Evolutionary conservation across 2,797 vertebrate genomes (phyloP).

Genomic region (Euphonia xanthogaster): DNA sequence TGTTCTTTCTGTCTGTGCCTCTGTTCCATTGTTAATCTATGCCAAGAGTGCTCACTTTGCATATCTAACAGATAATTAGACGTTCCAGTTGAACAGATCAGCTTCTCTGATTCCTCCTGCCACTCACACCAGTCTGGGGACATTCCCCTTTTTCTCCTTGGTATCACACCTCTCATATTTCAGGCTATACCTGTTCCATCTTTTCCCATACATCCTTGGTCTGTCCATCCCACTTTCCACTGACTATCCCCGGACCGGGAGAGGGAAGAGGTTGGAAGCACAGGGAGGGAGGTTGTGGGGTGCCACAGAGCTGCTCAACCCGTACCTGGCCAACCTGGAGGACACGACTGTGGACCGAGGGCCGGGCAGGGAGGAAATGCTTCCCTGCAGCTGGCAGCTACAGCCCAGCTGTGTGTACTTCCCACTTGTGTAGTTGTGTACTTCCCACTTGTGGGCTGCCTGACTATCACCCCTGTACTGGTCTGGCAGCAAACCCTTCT

Average conservation of each 20-base stretch:
- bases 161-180: neutral
- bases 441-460: neutral
- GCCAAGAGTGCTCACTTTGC: neutral
- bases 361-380: rapidly evolving
- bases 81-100: neutral
- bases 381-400: neutral
- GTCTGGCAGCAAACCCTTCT: neutral
- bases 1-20: neutral
- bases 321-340: neutral
- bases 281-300: neutral
- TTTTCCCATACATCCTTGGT: neutral
- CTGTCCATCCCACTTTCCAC: neutral
- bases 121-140: neutral
- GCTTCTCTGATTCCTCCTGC: neutral
- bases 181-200: neutral
- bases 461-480: neutral
- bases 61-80: neutral
- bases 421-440: neutral
- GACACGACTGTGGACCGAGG: rapidly evolving
- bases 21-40: neutral
- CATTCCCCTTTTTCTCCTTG: neutral
- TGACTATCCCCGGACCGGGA: neutral
- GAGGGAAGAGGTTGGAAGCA: neutral
- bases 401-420: neutral
- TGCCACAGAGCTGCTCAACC: neutral